Percentiles rank a stretch among this genome's conserved stretches.
phyloP scores from a whole-genome alignment of 1,140 invertebrate genomes.

The Calycopis cecrops region DNA sequence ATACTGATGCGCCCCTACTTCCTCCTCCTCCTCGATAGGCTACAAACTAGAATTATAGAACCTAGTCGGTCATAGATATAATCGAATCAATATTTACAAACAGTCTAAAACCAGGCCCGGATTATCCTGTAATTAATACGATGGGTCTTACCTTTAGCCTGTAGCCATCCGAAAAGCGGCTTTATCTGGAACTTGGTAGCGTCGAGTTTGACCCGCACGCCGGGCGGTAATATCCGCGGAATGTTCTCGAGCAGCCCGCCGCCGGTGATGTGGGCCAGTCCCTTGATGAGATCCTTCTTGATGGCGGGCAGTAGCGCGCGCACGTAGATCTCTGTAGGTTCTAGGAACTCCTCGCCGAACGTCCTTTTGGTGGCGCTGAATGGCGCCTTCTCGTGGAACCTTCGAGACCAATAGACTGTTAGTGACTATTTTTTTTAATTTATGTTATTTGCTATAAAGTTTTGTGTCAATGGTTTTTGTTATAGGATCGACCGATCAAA shows the following conservation, averaged over 20 bases:
- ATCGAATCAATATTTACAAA: too few relatives aligned
- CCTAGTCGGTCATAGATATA: too few relatives aligned
- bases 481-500: too few relatives aligned
- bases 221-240: conserved; percentile 83
- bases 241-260: conserved; percentile 95
- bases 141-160: conserved; percentile 76
- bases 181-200: conserved; percentile 85
- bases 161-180: conserved; percentile 80
- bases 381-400: conserved; percentile 82
- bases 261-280: conserved; percentile 95
- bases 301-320: conserved; percentile 85
- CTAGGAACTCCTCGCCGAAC: conserved; percentile 88
- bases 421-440: not conserved
- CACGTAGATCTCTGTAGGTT: conserved; percentile 94
- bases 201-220: conserved; percentile 81
- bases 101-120: not conserved
- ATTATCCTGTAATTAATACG: not conserved
- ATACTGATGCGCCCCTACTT: too few relatives aligned
- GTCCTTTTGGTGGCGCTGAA: conserved; percentile 78
- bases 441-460: not conserved
- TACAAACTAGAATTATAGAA: too few relatives aligned
- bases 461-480: not conserved
- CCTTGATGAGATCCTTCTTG: conserved; percentile 85
- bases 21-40: too few relatives aligned
- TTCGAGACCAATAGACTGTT: conserved; percentile 22